A percentile compares a stretch with the other conserved stretches of the same genome.
Evolutionary conservation across 2,888 invertebrate genomes (phyloP).

Genomic region (Ormyrus thymus): DNA sequence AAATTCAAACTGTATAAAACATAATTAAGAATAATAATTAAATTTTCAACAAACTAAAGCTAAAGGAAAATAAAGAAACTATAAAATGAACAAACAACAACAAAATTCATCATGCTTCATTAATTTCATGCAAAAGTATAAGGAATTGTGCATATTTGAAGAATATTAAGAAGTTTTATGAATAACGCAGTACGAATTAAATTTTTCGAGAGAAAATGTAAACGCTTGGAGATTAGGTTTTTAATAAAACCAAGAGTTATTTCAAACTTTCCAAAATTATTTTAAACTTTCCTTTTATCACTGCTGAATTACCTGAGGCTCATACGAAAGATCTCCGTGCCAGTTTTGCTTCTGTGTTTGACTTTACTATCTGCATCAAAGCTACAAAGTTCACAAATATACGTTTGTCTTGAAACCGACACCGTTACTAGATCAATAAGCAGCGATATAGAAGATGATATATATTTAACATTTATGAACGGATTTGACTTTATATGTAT

Average conservation of each 20-base stretch:
- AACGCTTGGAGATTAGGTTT: constrained; percentile 33
- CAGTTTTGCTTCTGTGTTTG: constrained; percentile 77
- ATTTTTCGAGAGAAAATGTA: constrained; percentile 44
- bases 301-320: constrained; percentile 80
- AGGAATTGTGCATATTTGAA: constrained; percentile 43
- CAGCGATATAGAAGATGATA: constrained; percentile 26
- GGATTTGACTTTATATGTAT: constrained; percentile 1
- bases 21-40: constrained; percentile 16
- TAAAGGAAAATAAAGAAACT: constrained; percentile 10
- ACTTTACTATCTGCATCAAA: constrained; percentile 64
- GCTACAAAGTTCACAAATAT: constrained; percentile 55
- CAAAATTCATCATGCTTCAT: constrained; percentile 42
- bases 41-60: constrained; percentile 3
- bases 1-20: constrained; percentile 8
- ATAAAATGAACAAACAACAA: constrained; percentile 30
- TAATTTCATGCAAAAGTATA: constrained; percentile 48
- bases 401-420: constrained; percentile 53
- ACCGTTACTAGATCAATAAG: constrained; percentile 44
- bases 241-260: constrained; percentile 17
- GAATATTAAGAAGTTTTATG: constrained; percentile 17
- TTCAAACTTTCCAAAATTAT: constrained; percentile 45
- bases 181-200: constrained; percentile 46
- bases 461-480: constrained; percentile 3
- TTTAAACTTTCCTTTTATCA: constrained; percentile 46
- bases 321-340: constrained; percentile 87